These are phyloP conservation scores for Kryptolebias marmoratus DNA, from an alignment of 2,113 vertebrate genomes.

Conservation along the genomic window DNA sequence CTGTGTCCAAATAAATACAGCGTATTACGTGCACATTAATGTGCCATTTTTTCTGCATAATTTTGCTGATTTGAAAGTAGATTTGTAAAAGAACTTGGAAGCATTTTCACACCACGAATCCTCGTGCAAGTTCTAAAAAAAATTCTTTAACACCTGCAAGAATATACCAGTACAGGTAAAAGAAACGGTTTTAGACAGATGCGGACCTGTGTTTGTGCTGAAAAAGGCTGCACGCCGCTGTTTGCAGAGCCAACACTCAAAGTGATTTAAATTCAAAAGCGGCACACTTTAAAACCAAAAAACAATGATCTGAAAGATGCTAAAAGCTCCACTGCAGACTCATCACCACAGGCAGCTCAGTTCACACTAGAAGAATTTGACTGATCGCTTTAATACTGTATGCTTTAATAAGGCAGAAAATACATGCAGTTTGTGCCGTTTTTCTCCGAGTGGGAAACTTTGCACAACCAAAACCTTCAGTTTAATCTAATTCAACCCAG, in stretches of 20 bases:
- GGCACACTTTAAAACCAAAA: conserved; percentile 7
- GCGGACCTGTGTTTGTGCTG: neutral
- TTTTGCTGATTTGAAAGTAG: neutral
- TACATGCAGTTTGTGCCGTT: conserved; percentile 1
- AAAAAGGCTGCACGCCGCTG: neutral
- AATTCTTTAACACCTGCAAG: neutral
- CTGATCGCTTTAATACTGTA: conserved; percentile 14
- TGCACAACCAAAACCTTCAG: neutral
- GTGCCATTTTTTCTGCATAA: no score
- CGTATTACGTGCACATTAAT: no score
- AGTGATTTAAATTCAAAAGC: conserved; percentile 1
- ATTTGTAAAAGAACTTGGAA: neutral
- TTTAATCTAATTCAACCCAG: neutral
- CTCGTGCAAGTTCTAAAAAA: neutral
- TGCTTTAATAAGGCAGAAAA: conserved; percentile 20
- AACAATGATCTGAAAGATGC: conserved; percentile 5
- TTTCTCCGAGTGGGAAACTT: neutral
- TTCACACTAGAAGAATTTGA: conserved; percentile 11
- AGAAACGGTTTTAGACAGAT: neutral
- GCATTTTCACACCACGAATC: neutral
- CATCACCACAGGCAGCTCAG: conserved; percentile 8
- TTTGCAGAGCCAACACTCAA: neutral
- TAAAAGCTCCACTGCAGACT: conserved; percentile 8
- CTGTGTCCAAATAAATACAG: no score
- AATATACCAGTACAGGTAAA: neutral